Conservation (phyloP, 1,140 invertebrate genomes). For the Pseudomyrmex gracilis region DNA sequence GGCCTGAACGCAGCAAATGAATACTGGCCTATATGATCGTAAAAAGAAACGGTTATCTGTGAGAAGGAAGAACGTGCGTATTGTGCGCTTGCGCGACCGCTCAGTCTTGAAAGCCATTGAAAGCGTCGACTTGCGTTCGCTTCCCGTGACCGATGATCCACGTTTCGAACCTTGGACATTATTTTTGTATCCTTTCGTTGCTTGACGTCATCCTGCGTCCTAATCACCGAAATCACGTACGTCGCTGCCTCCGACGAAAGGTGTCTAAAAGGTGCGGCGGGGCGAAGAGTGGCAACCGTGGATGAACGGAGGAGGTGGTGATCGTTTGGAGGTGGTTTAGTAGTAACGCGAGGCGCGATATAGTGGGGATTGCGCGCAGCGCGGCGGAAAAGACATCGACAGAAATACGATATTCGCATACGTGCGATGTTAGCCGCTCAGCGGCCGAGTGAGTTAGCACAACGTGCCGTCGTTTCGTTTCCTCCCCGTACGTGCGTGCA, state of each 20-base stretch:
- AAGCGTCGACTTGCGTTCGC: constrained; percentile 13
- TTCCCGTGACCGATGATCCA: background rate
- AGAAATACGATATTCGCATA: background rate
- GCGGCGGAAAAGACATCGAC: constrained; percentile 3
- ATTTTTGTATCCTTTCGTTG: background rate
- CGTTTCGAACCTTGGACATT: background rate
- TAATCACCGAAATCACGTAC: background rate
- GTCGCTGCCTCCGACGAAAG: background rate
- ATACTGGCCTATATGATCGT: too few species aligned
- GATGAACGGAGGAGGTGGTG: background rate
- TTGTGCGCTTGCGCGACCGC: background rate
- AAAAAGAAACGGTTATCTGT: background rate
- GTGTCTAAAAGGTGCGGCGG: background rate
- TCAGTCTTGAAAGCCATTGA: constrained; percentile 10
- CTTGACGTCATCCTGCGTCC: background rate
- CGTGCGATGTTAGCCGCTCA: constrained; percentile 53
- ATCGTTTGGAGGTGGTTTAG: background rate
- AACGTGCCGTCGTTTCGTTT: constrained; percentile 9
- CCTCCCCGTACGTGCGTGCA: constrained; percentile 2
- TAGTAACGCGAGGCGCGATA: background rate
- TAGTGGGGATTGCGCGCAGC: constrained; percentile 9
- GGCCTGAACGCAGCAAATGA: too few species aligned
- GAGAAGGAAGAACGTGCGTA: background rate
- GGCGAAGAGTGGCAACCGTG: background rate
- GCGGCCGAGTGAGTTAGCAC: constrained; percentile 19